Conservation (phyloP, 2,797 vertebrate species). For the Rhyacichthys aspro region DNA sequence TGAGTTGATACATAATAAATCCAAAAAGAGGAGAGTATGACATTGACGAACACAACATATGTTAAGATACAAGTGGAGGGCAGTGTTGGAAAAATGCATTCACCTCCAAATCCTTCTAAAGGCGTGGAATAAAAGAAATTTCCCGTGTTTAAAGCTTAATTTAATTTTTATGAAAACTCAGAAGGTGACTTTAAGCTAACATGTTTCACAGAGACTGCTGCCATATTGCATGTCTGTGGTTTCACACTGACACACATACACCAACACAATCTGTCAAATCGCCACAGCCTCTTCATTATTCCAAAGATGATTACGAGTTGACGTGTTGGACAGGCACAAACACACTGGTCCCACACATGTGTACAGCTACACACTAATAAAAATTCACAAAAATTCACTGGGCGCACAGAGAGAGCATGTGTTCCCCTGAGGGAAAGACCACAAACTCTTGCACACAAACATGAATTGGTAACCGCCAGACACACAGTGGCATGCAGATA, state of each 20-base stretch:
- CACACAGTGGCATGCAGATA: slow-evolving; percentile 4
- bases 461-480: slow-evolving; percentile 1
- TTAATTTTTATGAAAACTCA: background rate
- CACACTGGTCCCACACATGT: background rate
- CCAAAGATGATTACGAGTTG: background rate
- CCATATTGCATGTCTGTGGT: slow-evolving; percentile 4
- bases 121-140: background rate
- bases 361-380: background rate
- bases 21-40: too few relatives aligned
- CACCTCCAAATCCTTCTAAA: too few relatives aligned
- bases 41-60: too few relatives aligned
- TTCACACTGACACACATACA: background rate
- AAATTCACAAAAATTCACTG: background rate
- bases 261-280: slow-evolving; percentile 6
- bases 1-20: background rate
- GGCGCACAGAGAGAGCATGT: background rate
- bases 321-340: background rate
- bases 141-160: slow-evolving; percentile 1
- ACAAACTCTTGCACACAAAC: background rate
- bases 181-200: background rate
- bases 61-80: too few relatives aligned
- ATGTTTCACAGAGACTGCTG: background rate
- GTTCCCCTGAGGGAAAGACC: background rate
- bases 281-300: slow-evolving; percentile 4
- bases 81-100: too few relatives aligned